Conservation (phyloP, 2,888 invertebrate species). For the Neocrepidodera transversa region DNA sequence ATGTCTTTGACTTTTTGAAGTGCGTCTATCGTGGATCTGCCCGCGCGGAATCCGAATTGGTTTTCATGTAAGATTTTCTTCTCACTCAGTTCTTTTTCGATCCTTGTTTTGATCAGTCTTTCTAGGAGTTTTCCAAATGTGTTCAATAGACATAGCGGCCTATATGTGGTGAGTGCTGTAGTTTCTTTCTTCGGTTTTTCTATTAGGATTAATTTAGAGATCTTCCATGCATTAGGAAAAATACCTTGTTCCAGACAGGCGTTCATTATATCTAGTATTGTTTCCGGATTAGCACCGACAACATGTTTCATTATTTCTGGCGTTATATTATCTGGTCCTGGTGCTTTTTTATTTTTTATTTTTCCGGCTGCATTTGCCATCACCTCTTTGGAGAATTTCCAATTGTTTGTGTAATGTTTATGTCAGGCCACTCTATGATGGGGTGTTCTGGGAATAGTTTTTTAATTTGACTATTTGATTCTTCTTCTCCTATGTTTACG, state of each 20-base stretch:
- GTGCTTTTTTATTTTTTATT: constrained; percentile 10
- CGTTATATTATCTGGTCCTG: constrained; percentile 1
- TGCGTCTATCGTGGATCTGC: background rate
- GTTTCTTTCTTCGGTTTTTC: background rate
- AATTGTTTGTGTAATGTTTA: too few species aligned
- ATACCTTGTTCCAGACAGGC: background rate
- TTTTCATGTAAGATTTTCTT: too few species aligned
- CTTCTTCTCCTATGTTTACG: background rate
- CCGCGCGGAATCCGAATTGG: background rate
- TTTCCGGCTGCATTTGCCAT: background rate
- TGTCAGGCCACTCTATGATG: background rate
- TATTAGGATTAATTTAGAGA: background rate
- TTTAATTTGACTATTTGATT: background rate
- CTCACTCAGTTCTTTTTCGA: background rate
- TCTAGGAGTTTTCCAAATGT: constrained; percentile 16
- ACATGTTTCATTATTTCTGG: constrained; percentile 5
- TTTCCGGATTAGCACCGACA: background rate
- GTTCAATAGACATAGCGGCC: background rate
- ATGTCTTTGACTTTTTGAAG: too few species aligned
- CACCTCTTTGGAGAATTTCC: background rate
- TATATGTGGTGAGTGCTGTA: too few species aligned
- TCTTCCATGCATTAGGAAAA: constrained; percentile 3
- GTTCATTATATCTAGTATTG: background rate
- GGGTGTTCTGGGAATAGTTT: background rate
- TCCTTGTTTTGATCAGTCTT: background rate